Evolutionary conservation across 2,888 invertebrate genomes (phyloP).

Genomic region (Gnatocerus cornutus): DNA sequence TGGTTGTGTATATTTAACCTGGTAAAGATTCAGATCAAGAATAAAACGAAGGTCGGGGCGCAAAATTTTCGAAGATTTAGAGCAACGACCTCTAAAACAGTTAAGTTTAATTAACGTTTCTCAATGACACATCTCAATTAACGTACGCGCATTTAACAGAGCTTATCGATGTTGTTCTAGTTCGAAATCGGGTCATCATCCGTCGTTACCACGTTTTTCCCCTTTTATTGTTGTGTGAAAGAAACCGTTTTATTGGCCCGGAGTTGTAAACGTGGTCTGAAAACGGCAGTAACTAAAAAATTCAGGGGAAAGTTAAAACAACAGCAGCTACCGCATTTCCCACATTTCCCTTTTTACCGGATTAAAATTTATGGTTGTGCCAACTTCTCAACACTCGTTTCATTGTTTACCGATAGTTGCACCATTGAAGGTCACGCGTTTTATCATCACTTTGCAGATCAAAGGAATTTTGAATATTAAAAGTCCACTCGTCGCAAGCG

Average conservation of each 20-base stretch:
- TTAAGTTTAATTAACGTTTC: conserved; percentile 15
- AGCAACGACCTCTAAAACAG: neutral
- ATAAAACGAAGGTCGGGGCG: conserved; percentile 1
- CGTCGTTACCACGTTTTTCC: neutral
- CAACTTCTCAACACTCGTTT: no score
- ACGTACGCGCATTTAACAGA: conserved; percentile 10
- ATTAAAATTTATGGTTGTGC: conserved; percentile 8
- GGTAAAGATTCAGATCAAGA: conserved; percentile 13
- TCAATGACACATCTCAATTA: conserved; percentile 21
- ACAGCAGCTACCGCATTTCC: conserved; percentile 13
- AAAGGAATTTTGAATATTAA: neutral
- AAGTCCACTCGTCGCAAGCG: conserved; percentile 1
- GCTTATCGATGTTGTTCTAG: conserved; percentile 26
- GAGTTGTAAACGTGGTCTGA: conserved; percentile 18
- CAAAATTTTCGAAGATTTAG: conserved; percentile 3
- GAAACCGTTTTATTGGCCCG: conserved; percentile 9
- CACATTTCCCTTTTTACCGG: conserved; percentile 7
- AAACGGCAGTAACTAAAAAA: conserved; percentile 9
- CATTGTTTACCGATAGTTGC: no score
- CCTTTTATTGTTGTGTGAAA: conserved; percentile 16
- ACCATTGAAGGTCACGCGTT: no score
- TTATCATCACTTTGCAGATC: neutral
- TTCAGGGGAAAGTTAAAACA: conserved; percentile 26
- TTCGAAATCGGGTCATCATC: neutral
- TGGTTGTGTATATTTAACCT: conserved; percentile 14